phyloP scores from a whole-genome alignment of 2,888 invertebrate species.

The Catocala fraxini region DNA sequence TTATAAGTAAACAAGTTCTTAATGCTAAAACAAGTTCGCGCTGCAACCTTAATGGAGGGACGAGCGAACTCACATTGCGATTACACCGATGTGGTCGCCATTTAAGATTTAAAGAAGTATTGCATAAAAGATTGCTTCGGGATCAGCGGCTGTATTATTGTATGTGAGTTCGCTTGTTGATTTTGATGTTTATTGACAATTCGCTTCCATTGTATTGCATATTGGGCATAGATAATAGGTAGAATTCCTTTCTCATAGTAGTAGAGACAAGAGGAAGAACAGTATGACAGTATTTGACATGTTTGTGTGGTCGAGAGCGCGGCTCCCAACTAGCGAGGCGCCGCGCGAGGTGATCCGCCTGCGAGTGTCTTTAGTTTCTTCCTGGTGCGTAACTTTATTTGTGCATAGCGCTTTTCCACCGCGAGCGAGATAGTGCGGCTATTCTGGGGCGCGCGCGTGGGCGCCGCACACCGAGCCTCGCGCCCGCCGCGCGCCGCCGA shows the following conservation, averaged over 20 bases:
- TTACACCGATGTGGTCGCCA: slow-evolving; percentile 52
- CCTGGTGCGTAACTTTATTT: slow-evolving; percentile 79
- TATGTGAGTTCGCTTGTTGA: slow-evolving; percentile 57
- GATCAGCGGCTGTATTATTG: slow-evolving; percentile 39
- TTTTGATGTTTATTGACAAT: slow-evolving; percentile 56
- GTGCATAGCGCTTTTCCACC: slow-evolving; percentile 82
- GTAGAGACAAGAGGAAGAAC: slow-evolving; percentile 38
- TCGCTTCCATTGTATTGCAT: slow-evolving; percentile 56
- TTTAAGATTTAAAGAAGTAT: slow-evolving; percentile 60
- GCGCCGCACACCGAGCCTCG: slow-evolving; percentile 54
- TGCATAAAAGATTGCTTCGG: slow-evolving; percentile 56
- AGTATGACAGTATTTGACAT: slow-evolving; percentile 36
- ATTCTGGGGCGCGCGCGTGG: slow-evolving; percentile 79
- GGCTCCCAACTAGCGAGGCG: slow-evolving; percentile 48
- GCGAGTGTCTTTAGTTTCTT: slow-evolving; percentile 75
- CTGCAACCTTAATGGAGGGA: slow-evolving; percentile 74
- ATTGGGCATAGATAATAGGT: slow-evolving; percentile 13
- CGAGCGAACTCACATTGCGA: slow-evolving; percentile 65
- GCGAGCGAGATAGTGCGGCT: slow-evolving; percentile 79
- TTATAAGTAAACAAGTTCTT: slow-evolving; percentile 83
- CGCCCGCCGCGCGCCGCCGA: slow-evolving; percentile 53
- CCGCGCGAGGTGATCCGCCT: slow-evolving; percentile 55
- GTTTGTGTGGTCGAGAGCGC: slow-evolving; percentile 35
- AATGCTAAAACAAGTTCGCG: slow-evolving; percentile 75
- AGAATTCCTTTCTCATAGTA: slow-evolving; percentile 9